Evolutionary conservation across 2,888 invertebrate species (phyloP), one percentile per base, ranked within the genome.

Genomic region (Dyspetes luteomarginatus): DNA sequence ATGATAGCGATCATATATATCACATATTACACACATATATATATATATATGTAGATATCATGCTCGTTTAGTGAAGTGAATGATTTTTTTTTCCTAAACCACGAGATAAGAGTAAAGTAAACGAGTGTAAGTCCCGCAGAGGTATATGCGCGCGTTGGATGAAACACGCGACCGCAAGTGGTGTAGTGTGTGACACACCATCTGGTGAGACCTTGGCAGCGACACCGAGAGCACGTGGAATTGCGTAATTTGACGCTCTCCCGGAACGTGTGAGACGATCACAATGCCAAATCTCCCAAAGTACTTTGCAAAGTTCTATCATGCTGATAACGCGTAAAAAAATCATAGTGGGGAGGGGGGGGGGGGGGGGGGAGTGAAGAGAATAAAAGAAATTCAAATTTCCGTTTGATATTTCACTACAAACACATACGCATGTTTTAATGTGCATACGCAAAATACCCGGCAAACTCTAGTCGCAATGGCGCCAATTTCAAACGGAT

Each of bases 141-240:
- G 58, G 48, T 7, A 36, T 28, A 45, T 43, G 28, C 12, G 28
- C 24, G 19, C 30, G 45, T 74, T 62, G 56, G 72, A 73, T 52
- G 65, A 78, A 72, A 65, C 71, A 68, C 65, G 69, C 55, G 73
- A 75, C 52, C 64, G 56, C 58, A 43, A 3, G n/a, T n/a, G n/a
- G n/a, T n/a, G n/a, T n/a, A n/a, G n/a, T 28, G 43, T 65, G 58
- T 60, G 68, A 62, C 64, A 69, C 78, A 73, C 78, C 56, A 68
- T 72, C 74, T 75, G 50, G 68, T 45, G 3, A 69, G 84, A 82
- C 84, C 84, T 83, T 84, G 84, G 65, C 78, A 78, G 58, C 62
- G 62, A 69, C 26, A 56, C 68, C 52, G 50, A 55, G 60, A 83
- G 65, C 82, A 83, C 83, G 83, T 83, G 83, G 83, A 79, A 78